Conservation (phyloP, 2,888 invertebrate species). For the Microdon myrmicae region DNA sequence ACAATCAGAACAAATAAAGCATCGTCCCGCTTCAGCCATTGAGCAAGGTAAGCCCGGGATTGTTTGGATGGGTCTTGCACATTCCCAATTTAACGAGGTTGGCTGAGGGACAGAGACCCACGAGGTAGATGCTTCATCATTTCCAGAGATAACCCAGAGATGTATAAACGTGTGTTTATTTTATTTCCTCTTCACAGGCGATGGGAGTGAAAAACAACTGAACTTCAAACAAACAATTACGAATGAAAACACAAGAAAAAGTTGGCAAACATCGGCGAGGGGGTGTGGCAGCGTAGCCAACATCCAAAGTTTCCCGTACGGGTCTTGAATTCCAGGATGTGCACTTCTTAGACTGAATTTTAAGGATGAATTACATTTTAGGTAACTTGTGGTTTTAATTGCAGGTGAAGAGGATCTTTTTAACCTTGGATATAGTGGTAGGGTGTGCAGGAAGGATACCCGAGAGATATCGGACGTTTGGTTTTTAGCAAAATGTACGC, state of each 20-base stretch:
- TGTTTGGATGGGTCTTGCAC: constrained; percentile 20
- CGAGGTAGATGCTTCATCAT: constrained; percentile 36
- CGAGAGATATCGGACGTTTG: too few species aligned
- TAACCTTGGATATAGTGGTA: too few species aligned
- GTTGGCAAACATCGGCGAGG: too few species aligned
- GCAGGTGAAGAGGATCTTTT: too few species aligned
- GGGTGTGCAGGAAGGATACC: too few species aligned
- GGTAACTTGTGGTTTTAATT: too few species aligned
- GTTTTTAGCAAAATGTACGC: too few species aligned
- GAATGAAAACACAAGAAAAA: too few species aligned
- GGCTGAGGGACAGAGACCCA: too few species aligned
- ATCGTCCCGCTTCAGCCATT: constrained; percentile 10
- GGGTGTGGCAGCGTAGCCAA: too few species aligned
- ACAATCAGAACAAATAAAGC: constrained; percentile 21
- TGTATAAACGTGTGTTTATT: constrained; percentile 24
- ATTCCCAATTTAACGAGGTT: constrained; percentile 22
- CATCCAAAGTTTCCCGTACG: too few species aligned
- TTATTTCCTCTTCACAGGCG: constrained; percentile 15
- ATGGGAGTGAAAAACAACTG: constrained; percentile 18
- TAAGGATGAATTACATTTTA: too few species aligned
- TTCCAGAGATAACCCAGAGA: constrained; percentile 38
- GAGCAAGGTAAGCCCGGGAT: constrained; percentile 22
- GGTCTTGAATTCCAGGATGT: constrained; percentile 35
- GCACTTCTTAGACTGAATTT: constrained; percentile 19
- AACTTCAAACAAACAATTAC: constrained; percentile 32